Conservation (phyloP, 2,797 vertebrate genomes). For the Mycteria americana region DNA sequence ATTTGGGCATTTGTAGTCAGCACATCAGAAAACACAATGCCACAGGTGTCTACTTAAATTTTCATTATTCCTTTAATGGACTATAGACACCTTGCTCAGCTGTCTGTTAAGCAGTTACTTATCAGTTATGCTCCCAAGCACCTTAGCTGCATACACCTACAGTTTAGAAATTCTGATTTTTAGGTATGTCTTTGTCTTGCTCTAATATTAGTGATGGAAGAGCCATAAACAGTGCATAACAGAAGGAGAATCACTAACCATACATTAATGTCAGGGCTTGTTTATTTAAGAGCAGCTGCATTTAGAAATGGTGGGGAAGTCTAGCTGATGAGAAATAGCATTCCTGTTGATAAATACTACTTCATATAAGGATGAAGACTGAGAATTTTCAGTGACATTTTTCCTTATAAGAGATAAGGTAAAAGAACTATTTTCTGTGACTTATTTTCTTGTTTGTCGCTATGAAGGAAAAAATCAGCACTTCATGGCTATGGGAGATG, state of each 20-base stretch:
- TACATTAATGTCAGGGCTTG: background rate
- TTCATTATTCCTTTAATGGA: background rate
- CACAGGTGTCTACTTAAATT: background rate
- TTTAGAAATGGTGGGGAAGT: background rate
- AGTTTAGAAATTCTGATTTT: background rate
- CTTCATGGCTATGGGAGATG: background rate
- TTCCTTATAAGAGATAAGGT: background rate
- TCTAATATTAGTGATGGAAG: background rate
- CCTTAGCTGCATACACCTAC: background rate
- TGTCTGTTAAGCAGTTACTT: background rate
- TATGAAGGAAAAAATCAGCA: background rate
- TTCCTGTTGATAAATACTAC: background rate
- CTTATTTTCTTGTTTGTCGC: background rate
- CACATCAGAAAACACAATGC: background rate
- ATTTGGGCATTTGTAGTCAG: background rate
- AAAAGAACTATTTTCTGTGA: background rate
- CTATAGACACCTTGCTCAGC: background rate
- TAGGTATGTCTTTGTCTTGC: background rate
- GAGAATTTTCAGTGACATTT: background rate
- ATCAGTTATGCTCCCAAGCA: background rate
- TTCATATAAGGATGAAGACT: background rate
- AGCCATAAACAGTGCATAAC: background rate
- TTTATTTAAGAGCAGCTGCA: background rate
- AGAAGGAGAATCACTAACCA: background rate
- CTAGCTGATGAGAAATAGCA: background rate